Percentiles rank a stretch among this genome's conserved stretches.
Conservation (phyloP, 2,113 vertebrate genomes). For the Halichoerus grypus region DNA sequence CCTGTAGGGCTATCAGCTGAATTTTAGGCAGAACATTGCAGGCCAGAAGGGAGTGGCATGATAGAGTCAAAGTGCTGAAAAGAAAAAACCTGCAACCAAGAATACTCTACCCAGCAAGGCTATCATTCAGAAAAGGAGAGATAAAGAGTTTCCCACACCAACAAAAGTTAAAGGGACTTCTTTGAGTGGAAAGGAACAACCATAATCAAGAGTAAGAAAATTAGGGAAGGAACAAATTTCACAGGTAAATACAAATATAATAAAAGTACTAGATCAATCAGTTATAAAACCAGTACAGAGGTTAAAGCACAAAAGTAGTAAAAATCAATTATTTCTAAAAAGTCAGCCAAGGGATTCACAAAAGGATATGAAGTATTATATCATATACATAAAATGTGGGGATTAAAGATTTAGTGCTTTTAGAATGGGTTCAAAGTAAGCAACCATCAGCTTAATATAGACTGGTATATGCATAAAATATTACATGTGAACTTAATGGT, state of each 20-base stretch:
- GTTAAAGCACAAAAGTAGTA: neutral
- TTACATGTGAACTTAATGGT: neutral
- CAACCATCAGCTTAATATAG: neutral
- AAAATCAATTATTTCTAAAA: neutral
- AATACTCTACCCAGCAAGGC: neutral
- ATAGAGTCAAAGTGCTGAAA: neutral
- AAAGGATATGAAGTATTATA: neutral
- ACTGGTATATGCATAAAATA: neutral
- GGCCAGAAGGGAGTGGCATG: neutral
- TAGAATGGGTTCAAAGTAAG: neutral
- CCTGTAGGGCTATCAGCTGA: neutral
- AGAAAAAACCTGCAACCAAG: neutral
- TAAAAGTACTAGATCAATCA: neutral
- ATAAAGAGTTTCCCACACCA: neutral
- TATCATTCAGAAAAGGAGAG: neutral
- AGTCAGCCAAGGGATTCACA: neutral
- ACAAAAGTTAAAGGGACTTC: neutral
- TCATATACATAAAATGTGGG: neutral
- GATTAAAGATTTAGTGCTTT: neutral
- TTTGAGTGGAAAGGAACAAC: neutral
- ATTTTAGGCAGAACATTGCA: neutral
- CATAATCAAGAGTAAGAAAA: neutral
- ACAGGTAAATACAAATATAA: neutral
- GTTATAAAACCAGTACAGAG: neutral
- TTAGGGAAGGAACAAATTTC: neutral